Base-by-base conservation (phyloP, 2,888 invertebrate species). In the Noctua pronuba region DNA sequence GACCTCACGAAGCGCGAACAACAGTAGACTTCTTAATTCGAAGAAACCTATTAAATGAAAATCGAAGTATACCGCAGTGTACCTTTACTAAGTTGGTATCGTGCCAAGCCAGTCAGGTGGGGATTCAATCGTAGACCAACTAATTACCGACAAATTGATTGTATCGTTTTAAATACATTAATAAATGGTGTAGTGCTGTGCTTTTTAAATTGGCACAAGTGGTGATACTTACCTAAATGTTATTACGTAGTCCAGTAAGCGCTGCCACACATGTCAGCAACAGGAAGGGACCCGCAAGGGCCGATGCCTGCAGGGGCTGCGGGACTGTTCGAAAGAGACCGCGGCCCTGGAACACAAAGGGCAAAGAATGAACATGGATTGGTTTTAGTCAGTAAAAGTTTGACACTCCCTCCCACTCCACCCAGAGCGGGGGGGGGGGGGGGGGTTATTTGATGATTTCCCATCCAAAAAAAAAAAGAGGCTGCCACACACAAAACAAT, bases 1-100 rank as follows among this genome's bases (percentile, higher is more conserved):
- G 80, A 77, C 70, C 76, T 46, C 55, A 73, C 67, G 41, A 68
- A 76, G 67, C 55, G 70, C 68, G 82, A 76, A 87, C 85, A 83
- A 81, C 77, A 24, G n/a, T 70, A 38, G 86, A 86, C 76, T 86
- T 76, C 68, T 81, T 78, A 86, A 83, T 88, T 85, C 83, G 58
- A 77, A 86, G 88, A 88, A 85, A 82, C 71, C 76, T 77, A 78
- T 80, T 87, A 76, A 69, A 70, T 80, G 70, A 69, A 85, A 87
- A 84, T 87, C 79, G 82, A 86, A 84, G 64, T 75, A 52, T 76
- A 78, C 79, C 79, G 88, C 88, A 79, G 71, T 79, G 16, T 67
- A 71, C 46, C 31, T 73, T 38, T n/a, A 62, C 71, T 64, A n/a
- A 58, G 67, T 85, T 88, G 87, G 86, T 78, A 58, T 64, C 24